Conservation (phyloP, 2,888 invertebrate species). For the Halictus ligatus region DNA sequence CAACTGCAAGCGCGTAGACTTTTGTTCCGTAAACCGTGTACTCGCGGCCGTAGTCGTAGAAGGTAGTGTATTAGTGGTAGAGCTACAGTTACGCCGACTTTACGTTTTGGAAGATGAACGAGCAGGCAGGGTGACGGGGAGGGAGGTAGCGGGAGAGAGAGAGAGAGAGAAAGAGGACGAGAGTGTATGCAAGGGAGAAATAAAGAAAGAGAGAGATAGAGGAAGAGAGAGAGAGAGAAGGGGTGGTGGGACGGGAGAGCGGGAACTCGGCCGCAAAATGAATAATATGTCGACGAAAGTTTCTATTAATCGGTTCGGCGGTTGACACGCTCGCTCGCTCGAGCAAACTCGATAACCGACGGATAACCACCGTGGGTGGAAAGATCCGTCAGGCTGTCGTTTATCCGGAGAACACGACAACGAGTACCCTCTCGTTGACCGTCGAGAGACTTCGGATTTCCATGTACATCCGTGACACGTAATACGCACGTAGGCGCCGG, state of each 20-base stretch:
- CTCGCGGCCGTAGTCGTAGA: conserved; percentile 8
- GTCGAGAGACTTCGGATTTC: neutral
- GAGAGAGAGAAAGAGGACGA: neutral
- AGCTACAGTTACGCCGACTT: neutral
- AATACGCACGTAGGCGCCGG: neutral
- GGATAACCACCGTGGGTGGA: neutral
- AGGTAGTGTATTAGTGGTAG: conserved; percentile 16
- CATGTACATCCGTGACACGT: neutral
- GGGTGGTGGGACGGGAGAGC: neutral
- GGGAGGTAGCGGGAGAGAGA: neutral
- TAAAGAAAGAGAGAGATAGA: neutral
- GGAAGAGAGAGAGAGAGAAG: neutral
- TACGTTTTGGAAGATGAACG: neutral
- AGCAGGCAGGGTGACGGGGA: neutral
- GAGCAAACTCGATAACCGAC: neutral
- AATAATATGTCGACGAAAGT: neutral
- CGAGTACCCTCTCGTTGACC: conserved; percentile 1
- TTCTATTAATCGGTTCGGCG: neutral
- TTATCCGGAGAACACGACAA: neutral
- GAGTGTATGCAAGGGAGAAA: neutral
- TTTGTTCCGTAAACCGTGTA: conserved; percentile 7
- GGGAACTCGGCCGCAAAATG: neutral
- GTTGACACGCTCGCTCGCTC: neutral
- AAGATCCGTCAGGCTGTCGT: neutral
- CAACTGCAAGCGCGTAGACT: conserved; percentile 10